Evolutionary conservation across 2,888 invertebrate species (phyloP).

Genomic region (Ommatoiulus sabulosus): DNA sequence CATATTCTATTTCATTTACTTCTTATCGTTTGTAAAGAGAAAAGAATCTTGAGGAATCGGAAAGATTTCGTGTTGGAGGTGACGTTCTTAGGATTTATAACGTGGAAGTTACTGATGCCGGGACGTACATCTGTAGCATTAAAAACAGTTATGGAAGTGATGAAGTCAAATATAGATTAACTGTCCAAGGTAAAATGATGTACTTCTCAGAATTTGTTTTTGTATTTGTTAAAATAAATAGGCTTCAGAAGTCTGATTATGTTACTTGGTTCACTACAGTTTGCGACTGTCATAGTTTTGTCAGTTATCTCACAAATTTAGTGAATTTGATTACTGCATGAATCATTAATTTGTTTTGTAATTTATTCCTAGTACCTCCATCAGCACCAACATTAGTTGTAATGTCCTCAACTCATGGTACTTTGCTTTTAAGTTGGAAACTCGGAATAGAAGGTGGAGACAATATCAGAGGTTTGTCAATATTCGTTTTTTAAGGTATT

Average conservation of each 20-base stretch:
- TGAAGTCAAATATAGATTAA: slow-evolving; percentile 79
- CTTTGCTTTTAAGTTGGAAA: slow-evolving; percentile 55
- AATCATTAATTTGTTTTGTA: slow-evolving; percentile 30
- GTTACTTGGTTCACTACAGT: too few relatives aligned
- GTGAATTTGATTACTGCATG: too few relatives aligned
- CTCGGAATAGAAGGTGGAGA: slow-evolving; percentile 44
- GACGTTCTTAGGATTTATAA: slow-evolving; percentile 61
- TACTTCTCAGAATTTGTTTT: not conserved
- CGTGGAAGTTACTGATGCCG: slow-evolving; percentile 75
- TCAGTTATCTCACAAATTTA: too few relatives aligned
- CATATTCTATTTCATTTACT: not conserved
- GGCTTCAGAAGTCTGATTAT: too few relatives aligned
- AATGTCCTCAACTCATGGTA: slow-evolving; percentile 45
- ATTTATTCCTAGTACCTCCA: slow-evolving; percentile 56
- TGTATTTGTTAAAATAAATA: not conserved
- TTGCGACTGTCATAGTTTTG: too few relatives aligned
- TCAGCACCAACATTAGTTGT: slow-evolving; percentile 53
- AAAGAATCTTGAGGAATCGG: slow-evolving; percentile 33
- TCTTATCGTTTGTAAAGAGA: slow-evolving; percentile 41
- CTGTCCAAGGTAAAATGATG: slow-evolving; percentile 72
- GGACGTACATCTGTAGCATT: slow-evolving; percentile 85
- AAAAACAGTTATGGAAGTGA: slow-evolving; percentile 86
- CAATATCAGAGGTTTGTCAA: slow-evolving; percentile 51
- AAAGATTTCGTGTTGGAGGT: slow-evolving; percentile 42
- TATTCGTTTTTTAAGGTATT: not conserved